Base-by-base conservation (phyloP, 2,888 invertebrate genomes). In the Clivina fossor region DNA sequence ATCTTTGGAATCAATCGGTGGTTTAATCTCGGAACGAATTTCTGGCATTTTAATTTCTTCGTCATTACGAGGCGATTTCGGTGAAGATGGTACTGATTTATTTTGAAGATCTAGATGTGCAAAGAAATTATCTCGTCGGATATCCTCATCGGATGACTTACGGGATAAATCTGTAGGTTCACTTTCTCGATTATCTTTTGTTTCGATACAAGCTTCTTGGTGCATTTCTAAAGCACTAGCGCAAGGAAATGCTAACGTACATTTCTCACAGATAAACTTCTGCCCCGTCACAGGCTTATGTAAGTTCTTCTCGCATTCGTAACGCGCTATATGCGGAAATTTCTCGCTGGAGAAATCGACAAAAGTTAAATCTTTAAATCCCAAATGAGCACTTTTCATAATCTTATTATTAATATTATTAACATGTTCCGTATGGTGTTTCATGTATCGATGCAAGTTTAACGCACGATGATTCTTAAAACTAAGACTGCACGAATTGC, bases 281-380 rank as follows among this genome's bases (percentile, higher is more conserved):
- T 84, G 78, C 2, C 73, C 72, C 28, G 57, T 80, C 71, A 56
- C 76, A 69, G 0, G 82, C 47, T 82, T 78, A 62, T 84, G 85
- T 8, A 84, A 65, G 56, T 83, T 81, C 61, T 80, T 79, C 66
- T 90, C 90, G 70, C 86, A 86, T 59, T 84, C 79, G 16, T 83
- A 81, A 60, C 86, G 81, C 0, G 89, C 86, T 60, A 91, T 88
- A 49, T 88, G 80, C 0, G 90, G 83, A 67, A 89, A 90, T 69
- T 91, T 91, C 62, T 83, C 82, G 57, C 82, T 83, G 0, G 90
- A 85, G 68, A 90, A 92, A 67, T 90, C 90, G n/a, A 87, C 81
- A 68, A 86, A 88, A 2, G 84, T 83, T 50, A 86, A 74, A 70
- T 90, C 88, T 62, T 83, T 81, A 69, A 85, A 87, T 11, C 86